Conservation (phyloP, 92 coral and sea anemone species). For the Siderastrea radians region DNA sequence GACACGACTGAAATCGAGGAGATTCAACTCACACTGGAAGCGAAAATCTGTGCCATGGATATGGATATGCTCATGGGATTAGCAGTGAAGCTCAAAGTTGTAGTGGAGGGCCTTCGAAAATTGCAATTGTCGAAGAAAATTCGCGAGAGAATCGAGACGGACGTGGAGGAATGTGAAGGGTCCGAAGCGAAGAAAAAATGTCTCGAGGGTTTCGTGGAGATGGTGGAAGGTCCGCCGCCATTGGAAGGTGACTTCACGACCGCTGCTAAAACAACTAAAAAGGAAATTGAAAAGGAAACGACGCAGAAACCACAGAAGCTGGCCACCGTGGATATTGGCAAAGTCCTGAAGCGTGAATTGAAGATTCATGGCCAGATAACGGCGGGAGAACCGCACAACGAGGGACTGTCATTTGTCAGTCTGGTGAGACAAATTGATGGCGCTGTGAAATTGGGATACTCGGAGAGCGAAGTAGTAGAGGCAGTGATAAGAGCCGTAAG, state of each 20-base stretch:
- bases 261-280: neutral
- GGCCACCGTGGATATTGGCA: constrained; percentile 44
- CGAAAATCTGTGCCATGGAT: neutral
- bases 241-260: neutral
- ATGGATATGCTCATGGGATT: neutral
- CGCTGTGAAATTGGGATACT: constrained; percentile 49
- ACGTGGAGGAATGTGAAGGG: neutral
- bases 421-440: constrained; percentile 41
- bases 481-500: constrained; percentile 67
- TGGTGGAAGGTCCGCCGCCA: constrained; percentile 30
- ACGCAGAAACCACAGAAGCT: neutral
- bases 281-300: neutral
- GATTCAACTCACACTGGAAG: neutral
- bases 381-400: constrained; percentile 39
- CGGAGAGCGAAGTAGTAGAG: constrained; percentile 56
- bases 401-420: constrained; percentile 49
- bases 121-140: constrained; percentile 22
- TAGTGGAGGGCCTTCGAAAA: neutral
- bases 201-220: neutral
- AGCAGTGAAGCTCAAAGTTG: neutral
- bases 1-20: neutral
- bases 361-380: constrained; percentile 23
- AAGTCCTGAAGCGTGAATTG: constrained; percentile 37
- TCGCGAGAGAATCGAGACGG: constrained; percentile 12
- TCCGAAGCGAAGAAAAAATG: constrained; percentile 35